Evolutionary conservation across 2,113 vertebrate genomes (phyloP).

Genomic region (Dasyurus viverrinus): DNA sequence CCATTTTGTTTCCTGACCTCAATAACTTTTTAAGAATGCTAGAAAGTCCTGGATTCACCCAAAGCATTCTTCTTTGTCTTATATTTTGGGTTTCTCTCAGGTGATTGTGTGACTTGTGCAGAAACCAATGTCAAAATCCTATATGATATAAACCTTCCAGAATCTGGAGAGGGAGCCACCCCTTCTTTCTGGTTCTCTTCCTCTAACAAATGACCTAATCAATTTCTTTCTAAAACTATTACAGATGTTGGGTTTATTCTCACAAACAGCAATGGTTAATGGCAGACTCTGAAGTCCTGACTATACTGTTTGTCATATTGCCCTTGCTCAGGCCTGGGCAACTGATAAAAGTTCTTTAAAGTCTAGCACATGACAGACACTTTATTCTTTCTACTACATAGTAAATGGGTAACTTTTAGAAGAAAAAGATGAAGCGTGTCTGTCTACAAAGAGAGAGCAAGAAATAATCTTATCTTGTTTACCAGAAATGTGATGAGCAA

Average conservation of each 20-base stretch:
- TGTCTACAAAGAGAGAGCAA: not conserved
- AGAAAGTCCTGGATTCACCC: no score
- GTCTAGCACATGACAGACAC: not conserved
- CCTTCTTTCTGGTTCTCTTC: not conserved
- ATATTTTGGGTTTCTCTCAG: not conserved
- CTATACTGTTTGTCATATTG: not conserved
- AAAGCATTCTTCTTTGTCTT: not conserved
- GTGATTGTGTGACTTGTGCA: not conserved
- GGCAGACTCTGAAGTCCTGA: not conserved
- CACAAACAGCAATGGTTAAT: not conserved
- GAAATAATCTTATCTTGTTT: not conserved
- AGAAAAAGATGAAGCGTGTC: not conserved
- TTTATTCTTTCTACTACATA: not conserved
- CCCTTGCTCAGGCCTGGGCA: not conserved
- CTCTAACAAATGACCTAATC: not conserved
- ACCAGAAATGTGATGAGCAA: not conserved
- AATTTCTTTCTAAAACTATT: not conserved
- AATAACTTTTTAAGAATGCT: not conserved
- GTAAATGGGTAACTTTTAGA: not conserved
- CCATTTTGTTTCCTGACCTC: not conserved
- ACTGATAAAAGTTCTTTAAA: not conserved
- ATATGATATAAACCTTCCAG: not conserved
- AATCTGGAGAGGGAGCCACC: not conserved
- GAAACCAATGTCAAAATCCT: not conserved
- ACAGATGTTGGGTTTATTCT: not conserved